Conservation (phyloP, 2,888 invertebrate genomes). For the Pseudococcus viburni region DNA sequence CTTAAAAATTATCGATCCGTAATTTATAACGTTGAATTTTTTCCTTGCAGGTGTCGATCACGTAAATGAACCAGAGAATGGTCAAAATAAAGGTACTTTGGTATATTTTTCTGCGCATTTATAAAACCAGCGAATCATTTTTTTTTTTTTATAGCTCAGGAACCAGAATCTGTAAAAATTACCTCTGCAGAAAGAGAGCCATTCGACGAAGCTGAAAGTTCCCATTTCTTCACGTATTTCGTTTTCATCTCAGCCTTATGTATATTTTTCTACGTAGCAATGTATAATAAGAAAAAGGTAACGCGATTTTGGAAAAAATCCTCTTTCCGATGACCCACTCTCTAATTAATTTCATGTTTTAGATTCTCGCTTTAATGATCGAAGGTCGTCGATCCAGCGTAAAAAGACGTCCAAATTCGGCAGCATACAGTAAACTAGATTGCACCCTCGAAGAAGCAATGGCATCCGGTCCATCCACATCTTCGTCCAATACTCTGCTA, state of each 20-base stretch:
- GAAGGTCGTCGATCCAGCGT: conserved; percentile 74
- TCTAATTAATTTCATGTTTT: conserved; percentile 56
- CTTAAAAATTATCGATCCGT: no score
- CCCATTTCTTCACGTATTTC: conserved; percentile 81
- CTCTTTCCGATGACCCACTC: no score
- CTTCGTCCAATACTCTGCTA: conserved; percentile 69
- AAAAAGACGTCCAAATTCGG: conserved; percentile 76
- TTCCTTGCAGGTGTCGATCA: no score
- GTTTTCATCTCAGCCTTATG: conserved; percentile 76
- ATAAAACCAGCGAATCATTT: no score
- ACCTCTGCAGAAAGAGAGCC: not conserved
- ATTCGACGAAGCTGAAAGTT: conserved; percentile 73
- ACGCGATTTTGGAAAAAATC: not conserved
- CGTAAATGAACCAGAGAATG: no score
- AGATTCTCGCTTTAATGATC: conserved; percentile 78
- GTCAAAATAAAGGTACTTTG: no score
- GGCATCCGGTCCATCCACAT: conserved; percentile 75
- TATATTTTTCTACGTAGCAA: conserved; percentile 77
- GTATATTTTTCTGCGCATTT: no score
- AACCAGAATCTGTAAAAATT: no score
- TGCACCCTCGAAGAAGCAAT: conserved; percentile 80
- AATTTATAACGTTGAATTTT: no score
- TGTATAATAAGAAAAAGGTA: conserved; percentile 79
- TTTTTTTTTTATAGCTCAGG: no score
- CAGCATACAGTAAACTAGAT: conserved; percentile 78